Percentiles rank a stretch among this genome's conserved stretches.
These are phyloP conservation scores for Myrmecobius fasciatus DNA, from an alignment of 2,113 vertebrate genomes.

Conservation along the genomic window DNA sequence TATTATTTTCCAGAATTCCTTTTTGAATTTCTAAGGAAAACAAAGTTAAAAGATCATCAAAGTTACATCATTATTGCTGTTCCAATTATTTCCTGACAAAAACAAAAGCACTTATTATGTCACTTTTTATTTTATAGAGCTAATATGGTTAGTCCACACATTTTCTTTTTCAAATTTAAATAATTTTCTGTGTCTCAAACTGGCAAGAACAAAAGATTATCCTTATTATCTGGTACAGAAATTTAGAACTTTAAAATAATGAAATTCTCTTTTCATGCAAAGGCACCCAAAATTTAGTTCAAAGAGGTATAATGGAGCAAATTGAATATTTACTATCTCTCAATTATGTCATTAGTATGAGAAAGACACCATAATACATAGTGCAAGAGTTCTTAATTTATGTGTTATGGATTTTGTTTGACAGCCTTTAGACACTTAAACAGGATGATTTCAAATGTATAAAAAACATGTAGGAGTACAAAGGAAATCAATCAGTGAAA, in stretches of 20 bases:
- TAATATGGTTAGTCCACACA: constrained; percentile 1
- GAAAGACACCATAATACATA: neutral
- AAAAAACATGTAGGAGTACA: neutral
- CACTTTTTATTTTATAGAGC: constrained; percentile 5
- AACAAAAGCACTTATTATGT: constrained; percentile 22
- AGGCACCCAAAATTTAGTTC: constrained; percentile 14
- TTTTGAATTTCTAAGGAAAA: constrained; percentile 40
- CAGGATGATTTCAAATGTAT: neutral
- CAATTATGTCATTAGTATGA: neutral
- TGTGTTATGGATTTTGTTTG: neutral
- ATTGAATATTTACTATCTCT: neutral
- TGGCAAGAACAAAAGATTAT: constrained; percentile 19
- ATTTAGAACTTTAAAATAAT: neutral
- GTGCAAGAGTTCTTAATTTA: neutral
- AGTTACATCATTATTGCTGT: constrained; percentile 24
- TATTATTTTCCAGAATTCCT: neutral
- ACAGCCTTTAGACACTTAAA: neutral
- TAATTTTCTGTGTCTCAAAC: constrained; percentile 1
- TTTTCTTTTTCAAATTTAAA: neutral
- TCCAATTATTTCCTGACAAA: constrained; percentile 25
- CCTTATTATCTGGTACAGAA: constrained; percentile 22
- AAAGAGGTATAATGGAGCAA: neutral
- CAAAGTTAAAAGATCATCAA: constrained; percentile 22
- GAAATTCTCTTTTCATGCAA: constrained; percentile 27
- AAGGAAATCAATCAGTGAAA: neutral